Evolutionary conservation across 2,888 invertebrate genomes (phyloP).

Genomic region (Cinara cedri): DNA sequence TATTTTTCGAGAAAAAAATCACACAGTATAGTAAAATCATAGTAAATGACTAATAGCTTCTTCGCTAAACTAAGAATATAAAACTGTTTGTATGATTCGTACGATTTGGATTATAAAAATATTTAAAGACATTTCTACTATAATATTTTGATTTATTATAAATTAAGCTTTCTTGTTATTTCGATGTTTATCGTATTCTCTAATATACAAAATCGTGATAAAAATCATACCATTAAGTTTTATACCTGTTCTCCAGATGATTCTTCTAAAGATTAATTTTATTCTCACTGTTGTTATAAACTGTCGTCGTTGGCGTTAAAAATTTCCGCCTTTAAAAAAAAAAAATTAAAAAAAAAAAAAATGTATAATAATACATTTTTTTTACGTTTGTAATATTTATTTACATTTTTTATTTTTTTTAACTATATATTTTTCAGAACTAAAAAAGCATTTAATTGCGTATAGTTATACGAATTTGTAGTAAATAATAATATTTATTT

Average conservation of each 20-base stretch:
- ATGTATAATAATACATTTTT: neutral
- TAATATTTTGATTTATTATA: neutral
- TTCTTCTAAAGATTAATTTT: constrained; percentile 18
- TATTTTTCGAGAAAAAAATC: too few species aligned
- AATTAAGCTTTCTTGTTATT: neutral
- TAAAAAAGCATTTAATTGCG: too few species aligned
- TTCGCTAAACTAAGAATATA: too few species aligned
- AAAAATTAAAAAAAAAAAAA: too few species aligned
- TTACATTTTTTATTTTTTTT: too few species aligned
- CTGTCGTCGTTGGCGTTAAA: neutral
- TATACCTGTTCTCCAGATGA: neutral
- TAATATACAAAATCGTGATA: neutral
- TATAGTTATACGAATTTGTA: too few species aligned
- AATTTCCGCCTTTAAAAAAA: neutral
- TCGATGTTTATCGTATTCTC: neutral
- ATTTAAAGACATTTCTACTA: neutral
- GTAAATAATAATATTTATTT: too few species aligned
- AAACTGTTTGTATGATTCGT: neutral
- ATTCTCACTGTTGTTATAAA: neutral
- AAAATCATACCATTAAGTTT: constrained; percentile 7
- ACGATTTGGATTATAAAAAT: neutral
- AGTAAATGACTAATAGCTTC: too few species aligned
- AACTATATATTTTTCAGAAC: too few species aligned
- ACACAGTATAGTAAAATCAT: too few species aligned
- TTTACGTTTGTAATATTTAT: too few species aligned